These are phyloP conservation scores for Nowickia ferox DNA, from an alignment of 2,888 invertebrate species.

Conservation along the genomic window DNA sequence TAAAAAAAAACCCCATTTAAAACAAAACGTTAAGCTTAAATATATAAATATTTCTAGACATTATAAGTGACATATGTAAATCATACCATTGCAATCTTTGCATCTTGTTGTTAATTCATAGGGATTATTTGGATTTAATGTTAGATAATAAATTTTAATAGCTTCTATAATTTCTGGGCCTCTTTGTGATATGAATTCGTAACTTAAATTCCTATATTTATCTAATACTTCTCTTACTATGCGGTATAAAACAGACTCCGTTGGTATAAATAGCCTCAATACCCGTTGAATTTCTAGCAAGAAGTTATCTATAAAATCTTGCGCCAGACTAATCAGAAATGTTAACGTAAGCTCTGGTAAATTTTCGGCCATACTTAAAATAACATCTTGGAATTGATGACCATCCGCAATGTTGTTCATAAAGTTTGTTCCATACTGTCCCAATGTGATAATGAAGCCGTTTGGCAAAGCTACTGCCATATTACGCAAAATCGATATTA, in stretches of 20 bases:
- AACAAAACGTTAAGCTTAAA: too few species aligned
- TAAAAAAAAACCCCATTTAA: too few species aligned
- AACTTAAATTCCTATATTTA: constrained; percentile 23
- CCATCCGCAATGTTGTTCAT: constrained; percentile 72
- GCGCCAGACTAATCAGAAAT: constrained; percentile 72
- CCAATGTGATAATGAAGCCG: constrained; percentile 41
- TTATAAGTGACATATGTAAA: constrained; percentile 71
- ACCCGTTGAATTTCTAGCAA: constrained; percentile 61
- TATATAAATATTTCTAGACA: too few species aligned
- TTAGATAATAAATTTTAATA: constrained; percentile 71
- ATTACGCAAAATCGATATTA: neutral
- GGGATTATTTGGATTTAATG: constrained; percentile 74
- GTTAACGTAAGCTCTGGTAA: constrained; percentile 55
- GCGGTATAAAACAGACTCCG: constrained; percentile 76
- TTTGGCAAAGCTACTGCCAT: constrained; percentile 62
- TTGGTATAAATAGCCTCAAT: constrained; percentile 73
- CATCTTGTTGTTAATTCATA: constrained; percentile 60
- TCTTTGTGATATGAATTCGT: constrained; percentile 29
- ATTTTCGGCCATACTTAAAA: constrained; percentile 71
- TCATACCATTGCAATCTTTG: constrained; percentile 74
- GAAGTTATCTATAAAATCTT: constrained; percentile 71
- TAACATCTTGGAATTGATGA: constrained; percentile 72
- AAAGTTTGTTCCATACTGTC: constrained; percentile 62
- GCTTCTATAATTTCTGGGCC: constrained; percentile 63
- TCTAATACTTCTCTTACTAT: constrained; percentile 71